Conservation (phyloP, 2,888 invertebrate genomes). For the Argyra leucocephala region DNA sequence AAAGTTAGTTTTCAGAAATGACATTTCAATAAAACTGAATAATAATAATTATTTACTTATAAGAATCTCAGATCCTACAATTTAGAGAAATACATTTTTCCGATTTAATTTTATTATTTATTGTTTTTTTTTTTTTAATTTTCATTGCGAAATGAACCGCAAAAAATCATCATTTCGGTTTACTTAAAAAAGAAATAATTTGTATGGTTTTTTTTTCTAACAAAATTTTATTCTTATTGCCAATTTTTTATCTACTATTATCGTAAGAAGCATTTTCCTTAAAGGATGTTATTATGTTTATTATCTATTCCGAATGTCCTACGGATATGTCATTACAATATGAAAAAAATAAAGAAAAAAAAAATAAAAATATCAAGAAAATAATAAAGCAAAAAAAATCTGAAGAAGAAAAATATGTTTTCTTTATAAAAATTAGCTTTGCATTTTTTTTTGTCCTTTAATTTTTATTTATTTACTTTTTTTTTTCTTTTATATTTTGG, state of each 20-base stretch:
- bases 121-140: too few species aligned
- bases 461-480: too few species aligned
- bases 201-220: background rate
- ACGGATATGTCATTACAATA: slow-evolving; percentile 2
- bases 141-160: background rate
- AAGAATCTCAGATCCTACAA: too few species aligned
- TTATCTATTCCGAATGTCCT: slow-evolving; percentile 4
- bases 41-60: too few species aligned
- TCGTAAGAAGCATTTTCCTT: background rate
- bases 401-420: background rate
- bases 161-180: background rate
- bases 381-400: background rate
- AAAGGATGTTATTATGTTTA: slow-evolving; percentile 6
- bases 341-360: background rate
- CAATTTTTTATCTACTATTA: too few species aligned
- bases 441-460: background rate
- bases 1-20: too few species aligned
- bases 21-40: too few species aligned
- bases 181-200: too few species aligned
- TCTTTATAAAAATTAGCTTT: background rate
- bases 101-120: too few species aligned
- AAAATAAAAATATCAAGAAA: background rate
- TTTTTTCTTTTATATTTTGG: background rate
- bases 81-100: too few species aligned
- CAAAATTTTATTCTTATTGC: too few species aligned